phyloP scores from a whole-genome alignment of 2,888 invertebrate genomes.

The Cerastis rubricosa region DNA sequence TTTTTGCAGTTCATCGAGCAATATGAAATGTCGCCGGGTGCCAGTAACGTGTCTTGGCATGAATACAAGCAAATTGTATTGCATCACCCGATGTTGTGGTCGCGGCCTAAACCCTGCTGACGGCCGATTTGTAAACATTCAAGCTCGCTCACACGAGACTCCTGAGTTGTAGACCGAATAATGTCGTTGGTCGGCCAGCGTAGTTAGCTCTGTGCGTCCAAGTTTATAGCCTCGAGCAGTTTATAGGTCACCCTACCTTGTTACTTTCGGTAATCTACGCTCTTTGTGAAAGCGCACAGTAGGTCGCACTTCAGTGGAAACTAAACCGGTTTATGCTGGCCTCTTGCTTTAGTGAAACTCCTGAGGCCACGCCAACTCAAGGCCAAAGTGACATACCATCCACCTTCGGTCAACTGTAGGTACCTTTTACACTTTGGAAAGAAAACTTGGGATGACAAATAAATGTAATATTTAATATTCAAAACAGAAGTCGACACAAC shows the following conservation, averaged over 20 bases:
- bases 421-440: neutral
- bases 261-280: neutral
- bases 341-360: neutral
- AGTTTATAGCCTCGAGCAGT: neutral
- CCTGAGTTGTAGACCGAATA: neutral
- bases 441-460: neutral
- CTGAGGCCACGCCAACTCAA: neutral
- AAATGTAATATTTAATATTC: constrained; percentile 21
- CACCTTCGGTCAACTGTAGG: neutral
- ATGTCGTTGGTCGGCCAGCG: neutral
- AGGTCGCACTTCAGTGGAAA: neutral
- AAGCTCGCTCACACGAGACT: constrained; percentile 5
- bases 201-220: neutral
- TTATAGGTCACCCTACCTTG: neutral
- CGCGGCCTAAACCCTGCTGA: neutral
- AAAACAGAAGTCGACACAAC: constrained; percentile 20
- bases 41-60: neutral
- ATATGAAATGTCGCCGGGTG: neutral
- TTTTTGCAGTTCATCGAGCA: neutral
- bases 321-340: neutral
- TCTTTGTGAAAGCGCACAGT: neutral
- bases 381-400: neutral
- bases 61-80: neutral
- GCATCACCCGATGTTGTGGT: neutral
- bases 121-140: constrained; percentile 17